Evolutionary conservation across 2,888 invertebrate species (phyloP).

Genomic region (Lymantria dispar): DNA sequence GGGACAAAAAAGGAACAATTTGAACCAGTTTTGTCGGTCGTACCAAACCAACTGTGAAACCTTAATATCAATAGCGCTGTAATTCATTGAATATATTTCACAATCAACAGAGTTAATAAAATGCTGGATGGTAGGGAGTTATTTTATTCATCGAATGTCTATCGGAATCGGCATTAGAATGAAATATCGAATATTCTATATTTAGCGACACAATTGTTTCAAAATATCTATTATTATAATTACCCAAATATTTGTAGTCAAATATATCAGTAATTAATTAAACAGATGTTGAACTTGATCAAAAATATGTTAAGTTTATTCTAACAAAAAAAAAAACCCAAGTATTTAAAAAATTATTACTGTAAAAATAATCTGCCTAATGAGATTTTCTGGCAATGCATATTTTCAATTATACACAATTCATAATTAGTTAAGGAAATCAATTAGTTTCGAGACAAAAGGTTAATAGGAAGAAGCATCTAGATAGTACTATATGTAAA

Average conservation of each 20-base stretch:
- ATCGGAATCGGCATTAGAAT: not conserved
- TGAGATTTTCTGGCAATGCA: too few relatives aligned
- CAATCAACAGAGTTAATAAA: constrained; percentile 1
- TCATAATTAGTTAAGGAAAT: too few relatives aligned
- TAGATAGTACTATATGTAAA: constrained; percentile 43
- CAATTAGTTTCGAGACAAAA: constrained; percentile 33
- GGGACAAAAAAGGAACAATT: constrained; percentile 22
- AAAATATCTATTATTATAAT: too few relatives aligned
- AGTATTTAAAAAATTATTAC: too few relatives aligned
- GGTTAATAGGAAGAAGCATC: constrained; percentile 42
- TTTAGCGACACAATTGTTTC: too few relatives aligned
- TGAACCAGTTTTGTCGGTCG: constrained; percentile 11
- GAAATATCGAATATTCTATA: not conserved
- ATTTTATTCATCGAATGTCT: not conserved
- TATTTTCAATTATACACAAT: too few relatives aligned
- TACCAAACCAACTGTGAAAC: constrained; percentile 17
- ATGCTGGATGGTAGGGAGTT: not conserved
- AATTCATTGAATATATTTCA: constrained; percentile 13
- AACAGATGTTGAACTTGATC: too few relatives aligned
- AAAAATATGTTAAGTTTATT: too few relatives aligned
- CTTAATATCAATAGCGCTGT: constrained; percentile 12
- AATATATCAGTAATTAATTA: too few relatives aligned
- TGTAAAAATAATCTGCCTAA: too few relatives aligned
- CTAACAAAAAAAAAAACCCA: too few relatives aligned
- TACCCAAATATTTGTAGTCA: too few relatives aligned